Evolutionary conservation across 1,140 invertebrate genomes (phyloP).

Genomic region (Drosophila subobscura): DNA sequence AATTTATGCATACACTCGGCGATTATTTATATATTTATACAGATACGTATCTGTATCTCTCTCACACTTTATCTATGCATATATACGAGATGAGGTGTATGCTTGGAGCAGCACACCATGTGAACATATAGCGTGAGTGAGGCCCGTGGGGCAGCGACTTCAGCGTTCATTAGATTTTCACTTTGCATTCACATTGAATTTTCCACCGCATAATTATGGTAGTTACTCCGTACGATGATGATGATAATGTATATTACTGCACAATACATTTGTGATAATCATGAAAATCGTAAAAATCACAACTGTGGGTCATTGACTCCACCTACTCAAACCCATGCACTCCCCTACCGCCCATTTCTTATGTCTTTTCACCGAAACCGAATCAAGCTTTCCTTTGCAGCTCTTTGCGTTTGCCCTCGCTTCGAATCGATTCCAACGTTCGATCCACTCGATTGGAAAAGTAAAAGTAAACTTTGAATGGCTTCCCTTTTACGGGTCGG

Average conservation of each 20-base stretch:
- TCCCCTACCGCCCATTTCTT: too few species aligned
- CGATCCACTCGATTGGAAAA: constrained; percentile 34
- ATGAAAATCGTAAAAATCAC: constrained; percentile 42
- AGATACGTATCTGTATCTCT: constrained; percentile 6
- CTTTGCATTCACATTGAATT: constrained; percentile 75
- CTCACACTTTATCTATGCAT: constrained; percentile 2
- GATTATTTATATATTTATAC: constrained; percentile 22
- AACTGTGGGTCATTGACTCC: constrained; percentile 48
- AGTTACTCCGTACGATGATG: background rate
- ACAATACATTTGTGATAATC: constrained; percentile 35
- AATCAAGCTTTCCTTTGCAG: constrained; percentile 27
- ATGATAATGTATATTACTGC: constrained; percentile 38
- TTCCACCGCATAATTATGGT: constrained; percentile 61
- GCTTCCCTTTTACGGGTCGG: constrained; percentile 43
- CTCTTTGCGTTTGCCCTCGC: constrained; percentile 1
- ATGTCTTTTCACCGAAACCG: constrained; percentile 11
- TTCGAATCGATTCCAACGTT: constrained; percentile 14
- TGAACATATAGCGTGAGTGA: constrained; percentile 39
- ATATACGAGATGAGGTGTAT: background rate
- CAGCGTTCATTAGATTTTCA: constrained; percentile 62
- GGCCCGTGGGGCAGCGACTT: background rate
- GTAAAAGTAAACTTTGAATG: constrained; percentile 52
- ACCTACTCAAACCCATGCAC: background rate
- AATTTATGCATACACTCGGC: constrained; percentile 48
- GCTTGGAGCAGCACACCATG: constrained; percentile 5